Conservation (phyloP, 2,797 vertebrate species). For the Cyprinodon diabolis region DNA sequence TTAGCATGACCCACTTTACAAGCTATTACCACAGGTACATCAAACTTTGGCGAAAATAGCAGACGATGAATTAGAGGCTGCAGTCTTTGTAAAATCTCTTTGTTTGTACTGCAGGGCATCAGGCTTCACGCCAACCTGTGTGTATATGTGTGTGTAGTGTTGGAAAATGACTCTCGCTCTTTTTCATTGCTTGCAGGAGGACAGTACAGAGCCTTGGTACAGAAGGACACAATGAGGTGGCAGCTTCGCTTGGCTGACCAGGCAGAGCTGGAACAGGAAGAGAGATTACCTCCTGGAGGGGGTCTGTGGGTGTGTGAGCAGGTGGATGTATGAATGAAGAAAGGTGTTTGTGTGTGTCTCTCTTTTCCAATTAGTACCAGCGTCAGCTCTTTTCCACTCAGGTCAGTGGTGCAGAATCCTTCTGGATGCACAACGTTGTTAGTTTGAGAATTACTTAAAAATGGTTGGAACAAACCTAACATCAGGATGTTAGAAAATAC, state of each 20-base stretch:
- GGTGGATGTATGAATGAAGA: conserved; percentile 11
- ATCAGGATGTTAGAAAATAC: conserved; percentile 4
- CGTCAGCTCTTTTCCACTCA: conserved; percentile 48
- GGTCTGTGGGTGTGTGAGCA: conserved; percentile 23
- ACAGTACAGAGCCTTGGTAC: conserved; percentile 50
- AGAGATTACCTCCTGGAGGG: conserved; percentile 70
- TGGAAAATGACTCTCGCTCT: conserved; percentile 16
- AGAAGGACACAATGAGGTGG: conserved; percentile 76
- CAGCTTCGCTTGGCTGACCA: conserved; percentile 70
- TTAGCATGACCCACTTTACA: conserved; percentile 15
- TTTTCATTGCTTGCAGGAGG: conserved; percentile 43
- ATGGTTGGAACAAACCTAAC: conserved; percentile 4
- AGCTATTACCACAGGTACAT: conserved; percentile 4
- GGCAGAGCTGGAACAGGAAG: conserved; percentile 68
- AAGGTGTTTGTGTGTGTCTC: conserved; percentile 14
- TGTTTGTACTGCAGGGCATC: conserved; percentile 65
- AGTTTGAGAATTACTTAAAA: conserved; percentile 10
- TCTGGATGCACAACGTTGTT: conserved; percentile 27
- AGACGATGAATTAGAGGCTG: conserved; percentile 44
- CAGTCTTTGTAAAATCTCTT: conserved; percentile 42
- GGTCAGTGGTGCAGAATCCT: conserved; percentile 47
- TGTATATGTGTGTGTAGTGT: conserved; percentile 26
- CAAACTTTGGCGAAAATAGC: conserved; percentile 9
- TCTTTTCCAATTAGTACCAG: conserved; percentile 61
- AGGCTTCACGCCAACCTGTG: conserved; percentile 24